Conservation (phyloP, 1,140 invertebrate genomes). For the Leptoteleia sp. region DNA sequence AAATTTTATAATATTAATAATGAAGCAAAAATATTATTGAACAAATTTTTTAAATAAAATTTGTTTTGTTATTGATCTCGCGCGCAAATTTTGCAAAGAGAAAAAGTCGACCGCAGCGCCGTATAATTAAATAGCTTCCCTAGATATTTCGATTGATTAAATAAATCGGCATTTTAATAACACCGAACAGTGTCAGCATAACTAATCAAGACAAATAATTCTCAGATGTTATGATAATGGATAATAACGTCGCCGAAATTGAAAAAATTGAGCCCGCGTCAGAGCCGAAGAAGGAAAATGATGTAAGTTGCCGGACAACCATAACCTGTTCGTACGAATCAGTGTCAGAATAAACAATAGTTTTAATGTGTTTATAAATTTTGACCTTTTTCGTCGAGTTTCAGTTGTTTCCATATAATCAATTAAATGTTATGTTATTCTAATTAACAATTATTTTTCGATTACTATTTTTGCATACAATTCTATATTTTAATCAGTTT, state of each 20-base stretch:
- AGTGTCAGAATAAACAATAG: constrained; percentile 5
- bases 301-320: constrained; percentile 65
- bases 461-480: no score
- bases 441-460: no score
- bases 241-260: constrained; percentile 65
- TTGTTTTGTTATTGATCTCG: constrained; percentile 30
- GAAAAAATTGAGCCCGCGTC: constrained; percentile 59
- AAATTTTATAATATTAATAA: no score
- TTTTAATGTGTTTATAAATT: no score
- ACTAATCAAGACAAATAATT: constrained; percentile 15
- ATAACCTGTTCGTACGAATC: constrained; percentile 58
- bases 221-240: constrained; percentile 70
- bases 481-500: no score
- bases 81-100: constrained; percentile 26
- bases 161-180: constrained; percentile 28
- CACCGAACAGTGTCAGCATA: not conserved
- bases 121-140: constrained; percentile 27
- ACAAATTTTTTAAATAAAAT: not conserved
- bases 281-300: constrained; percentile 62
- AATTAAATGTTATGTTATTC: no score
- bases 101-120: constrained; percentile 46
- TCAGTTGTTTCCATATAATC: no score
- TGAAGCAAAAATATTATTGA: no score
- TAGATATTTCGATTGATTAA: constrained; percentile 7
- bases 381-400: no score